A percentile compares a stretch with the other conserved stretches of the same genome.
Conservation (phyloP, 2,797 vertebrate species). For the Phrynocephalus forsythii region DNA sequence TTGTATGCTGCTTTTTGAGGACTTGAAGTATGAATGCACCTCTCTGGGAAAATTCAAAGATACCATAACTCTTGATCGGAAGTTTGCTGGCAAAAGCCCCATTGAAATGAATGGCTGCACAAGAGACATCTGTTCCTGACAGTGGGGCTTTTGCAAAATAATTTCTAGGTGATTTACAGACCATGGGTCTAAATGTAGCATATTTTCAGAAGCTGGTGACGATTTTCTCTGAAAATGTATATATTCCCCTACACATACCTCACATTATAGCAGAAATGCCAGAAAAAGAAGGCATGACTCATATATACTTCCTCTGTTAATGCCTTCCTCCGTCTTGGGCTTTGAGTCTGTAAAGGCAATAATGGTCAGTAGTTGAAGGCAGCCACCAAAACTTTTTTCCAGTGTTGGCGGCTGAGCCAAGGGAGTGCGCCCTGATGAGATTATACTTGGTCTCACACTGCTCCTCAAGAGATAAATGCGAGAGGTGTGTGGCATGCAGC, state of each 20-base stretch:
- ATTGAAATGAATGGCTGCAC: neutral
- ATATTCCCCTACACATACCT: neutral
- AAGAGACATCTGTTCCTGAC: neutral
- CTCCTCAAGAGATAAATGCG: no score
- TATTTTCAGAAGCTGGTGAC: neutral
- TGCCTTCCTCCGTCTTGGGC: neutral
- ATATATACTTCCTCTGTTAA: constrained; percentile 9
- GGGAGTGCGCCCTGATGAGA: neutral
- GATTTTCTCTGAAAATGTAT: neutral
- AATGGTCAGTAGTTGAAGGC: neutral
- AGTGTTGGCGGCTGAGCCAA: neutral
- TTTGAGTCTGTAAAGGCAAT: neutral
- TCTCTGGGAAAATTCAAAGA: neutral
- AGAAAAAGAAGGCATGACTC: constrained; percentile 3
- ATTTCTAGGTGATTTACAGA: neutral
- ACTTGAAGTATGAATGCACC: neutral
- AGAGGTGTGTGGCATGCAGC: no score
- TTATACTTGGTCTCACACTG: no score
- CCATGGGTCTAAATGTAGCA: neutral
- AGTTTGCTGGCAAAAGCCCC: neutral
- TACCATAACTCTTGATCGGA: no score
- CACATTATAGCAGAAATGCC: neutral
- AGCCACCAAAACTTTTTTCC: neutral
- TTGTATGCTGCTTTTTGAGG: neutral
- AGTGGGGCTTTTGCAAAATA: constrained; percentile 2